Evolutionary conservation across 2,113 vertebrate genomes (phyloP).

Genomic region (Solea senegalensis): DNA sequence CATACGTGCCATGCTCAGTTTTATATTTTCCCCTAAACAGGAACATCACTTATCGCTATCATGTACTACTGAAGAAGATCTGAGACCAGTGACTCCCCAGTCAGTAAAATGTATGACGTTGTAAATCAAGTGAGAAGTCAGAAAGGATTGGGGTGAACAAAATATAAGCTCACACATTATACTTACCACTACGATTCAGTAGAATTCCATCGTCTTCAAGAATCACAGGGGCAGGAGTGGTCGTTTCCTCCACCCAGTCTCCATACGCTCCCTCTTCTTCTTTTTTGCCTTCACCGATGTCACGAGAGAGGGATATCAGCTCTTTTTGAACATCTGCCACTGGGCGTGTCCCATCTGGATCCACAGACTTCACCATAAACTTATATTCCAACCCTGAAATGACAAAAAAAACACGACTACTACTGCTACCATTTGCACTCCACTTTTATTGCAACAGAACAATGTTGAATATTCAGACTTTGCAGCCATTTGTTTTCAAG

Average conservation of each 20-base stretch:
- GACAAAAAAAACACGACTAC: neutral
- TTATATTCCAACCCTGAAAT: constrained; percentile 75
- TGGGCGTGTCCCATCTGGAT: constrained; percentile 64
- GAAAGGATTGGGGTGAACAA: too few relatives aligned
- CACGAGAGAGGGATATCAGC: neutral
- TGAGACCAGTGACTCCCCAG: too few relatives aligned
- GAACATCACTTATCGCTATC: too few relatives aligned
- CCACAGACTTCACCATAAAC: constrained; percentile 75
- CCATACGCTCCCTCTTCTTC: constrained; percentile 38
- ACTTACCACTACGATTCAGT: constrained; percentile 67
- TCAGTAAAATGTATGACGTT: too few relatives aligned
- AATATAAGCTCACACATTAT: neutral
- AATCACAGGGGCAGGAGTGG: constrained; percentile 18
- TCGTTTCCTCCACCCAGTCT: constrained; percentile 20
- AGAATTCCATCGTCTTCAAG: constrained; percentile 6
- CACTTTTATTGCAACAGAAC: neutral
- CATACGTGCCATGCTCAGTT: too few relatives aligned
- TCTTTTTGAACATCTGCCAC: constrained; percentile 18
- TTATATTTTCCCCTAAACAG: too few relatives aligned
- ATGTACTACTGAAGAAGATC: too few relatives aligned
- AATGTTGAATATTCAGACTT: neutral
- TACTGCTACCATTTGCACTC: too few relatives aligned
- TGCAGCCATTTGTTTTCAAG: neutral
- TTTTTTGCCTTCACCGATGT: constrained; percentile 22
- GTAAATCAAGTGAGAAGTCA: too few relatives aligned